Conservation (phyloP, 2,113 vertebrate genomes). For the Ia io region DNA sequence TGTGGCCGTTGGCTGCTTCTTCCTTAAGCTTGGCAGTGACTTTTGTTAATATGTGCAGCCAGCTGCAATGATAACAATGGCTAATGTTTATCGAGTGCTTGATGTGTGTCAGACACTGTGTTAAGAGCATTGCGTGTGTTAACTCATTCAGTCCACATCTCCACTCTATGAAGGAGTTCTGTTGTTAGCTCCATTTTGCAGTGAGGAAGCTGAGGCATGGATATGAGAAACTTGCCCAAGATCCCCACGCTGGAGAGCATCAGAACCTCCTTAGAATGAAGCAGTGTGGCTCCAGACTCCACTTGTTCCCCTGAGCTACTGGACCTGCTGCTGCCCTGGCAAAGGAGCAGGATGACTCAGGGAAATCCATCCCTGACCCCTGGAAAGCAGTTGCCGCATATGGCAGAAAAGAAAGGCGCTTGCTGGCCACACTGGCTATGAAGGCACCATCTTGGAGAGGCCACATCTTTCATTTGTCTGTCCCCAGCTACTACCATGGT, state of each 20-base stretch:
- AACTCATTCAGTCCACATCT: not conserved
- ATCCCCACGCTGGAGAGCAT: not conserved
- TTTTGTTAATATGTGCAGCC: not conserved
- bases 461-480: not conserved
- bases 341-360: not conserved
- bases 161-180: not conserved
- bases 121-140: not conserved
- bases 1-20: not conserved
- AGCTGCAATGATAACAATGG: conserved; percentile 22
- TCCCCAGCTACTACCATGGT: not conserved
- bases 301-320: no score
- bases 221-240: not conserved
- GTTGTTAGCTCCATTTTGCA: not conserved
- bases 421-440: rapidly evolving
- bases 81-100: not conserved
- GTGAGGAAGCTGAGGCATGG: not conserved
- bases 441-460: not conserved
- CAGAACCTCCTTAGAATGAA: not conserved
- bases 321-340: not conserved
- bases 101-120: not conserved
- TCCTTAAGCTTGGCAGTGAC: not conserved
- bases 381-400: not conserved
- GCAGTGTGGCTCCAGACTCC: not conserved
- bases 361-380: not conserved
- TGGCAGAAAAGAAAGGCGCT: not conserved